Evolutionary conservation across 2,113 vertebrate genomes (phyloP).

Genomic region (Spermophilus dauricus): DNA sequence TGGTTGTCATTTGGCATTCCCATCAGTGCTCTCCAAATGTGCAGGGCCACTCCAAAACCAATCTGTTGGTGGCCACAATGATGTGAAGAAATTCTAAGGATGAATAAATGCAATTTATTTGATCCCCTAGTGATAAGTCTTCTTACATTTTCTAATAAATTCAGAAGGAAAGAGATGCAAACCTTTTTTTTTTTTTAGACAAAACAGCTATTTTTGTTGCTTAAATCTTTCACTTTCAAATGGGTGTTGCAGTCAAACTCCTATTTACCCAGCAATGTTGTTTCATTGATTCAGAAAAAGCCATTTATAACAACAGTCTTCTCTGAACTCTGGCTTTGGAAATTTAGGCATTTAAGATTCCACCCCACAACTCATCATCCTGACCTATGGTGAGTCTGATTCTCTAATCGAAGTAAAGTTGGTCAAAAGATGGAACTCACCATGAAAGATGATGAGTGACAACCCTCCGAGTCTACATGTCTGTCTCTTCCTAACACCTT

Average conservation of each 20-base stretch:
- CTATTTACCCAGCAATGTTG: not conserved
- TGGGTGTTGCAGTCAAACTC: not conserved
- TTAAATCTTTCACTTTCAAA: slow-evolving; percentile 10
- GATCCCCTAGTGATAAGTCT: not conserved
- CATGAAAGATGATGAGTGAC: not conserved
- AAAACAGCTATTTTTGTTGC: slow-evolving; percentile 7
- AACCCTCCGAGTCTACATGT: not conserved
- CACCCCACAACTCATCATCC: not conserved
- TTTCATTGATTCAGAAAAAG: slow-evolving; percentile 14
- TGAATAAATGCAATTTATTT: not conserved
- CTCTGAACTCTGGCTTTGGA: not conserved
- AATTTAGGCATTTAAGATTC: not conserved
- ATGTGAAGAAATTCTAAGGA: not conserved
- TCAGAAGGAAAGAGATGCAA: not conserved
- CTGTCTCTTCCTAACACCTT: not conserved
- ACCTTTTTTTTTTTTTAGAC: not conserved
- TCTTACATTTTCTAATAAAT: not conserved
- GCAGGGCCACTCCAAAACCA: not conserved
- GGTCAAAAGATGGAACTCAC: not conserved
- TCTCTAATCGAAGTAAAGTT: not conserved
- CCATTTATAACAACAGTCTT: not conserved
- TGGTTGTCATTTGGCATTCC: not conserved
- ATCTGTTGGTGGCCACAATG: not conserved
- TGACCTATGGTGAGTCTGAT: not conserved
- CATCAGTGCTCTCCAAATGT: not conserved